Conservation (phyloP, 2,797 vertebrate genomes). For the Danio kyathit region DNA sequence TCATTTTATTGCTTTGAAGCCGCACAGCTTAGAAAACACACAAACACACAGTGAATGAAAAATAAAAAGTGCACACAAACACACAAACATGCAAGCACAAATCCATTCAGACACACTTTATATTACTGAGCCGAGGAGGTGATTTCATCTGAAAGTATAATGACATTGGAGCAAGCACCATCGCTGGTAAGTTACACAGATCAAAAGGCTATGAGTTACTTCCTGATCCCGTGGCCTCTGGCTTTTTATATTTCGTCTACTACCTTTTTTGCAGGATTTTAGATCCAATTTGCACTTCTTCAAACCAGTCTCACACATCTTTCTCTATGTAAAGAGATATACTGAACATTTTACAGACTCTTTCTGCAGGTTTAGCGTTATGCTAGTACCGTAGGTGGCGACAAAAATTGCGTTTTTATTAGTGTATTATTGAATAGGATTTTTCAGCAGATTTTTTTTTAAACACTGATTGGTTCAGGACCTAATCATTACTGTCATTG, state of each 20-base stretch:
- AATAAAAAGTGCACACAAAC: neutral
- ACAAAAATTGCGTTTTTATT: neutral
- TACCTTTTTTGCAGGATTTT: slow-evolving; percentile 64
- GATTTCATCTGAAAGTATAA: slow-evolving; percentile 67
- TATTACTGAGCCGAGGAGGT: slow-evolving; percentile 39
- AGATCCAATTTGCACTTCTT: slow-evolving; percentile 73
- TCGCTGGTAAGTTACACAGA: slow-evolving; percentile 63
- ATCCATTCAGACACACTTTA: slow-evolving; percentile 7
- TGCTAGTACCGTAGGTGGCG: neutral
- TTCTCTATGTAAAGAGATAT: neutral
- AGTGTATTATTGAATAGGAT: neutral
- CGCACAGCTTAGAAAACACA: neutral
- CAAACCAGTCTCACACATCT: slow-evolving; percentile 46
- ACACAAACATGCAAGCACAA: neutral
- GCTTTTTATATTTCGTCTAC: slow-evolving; percentile 40
- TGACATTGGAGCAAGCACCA: slow-evolving; percentile 66
- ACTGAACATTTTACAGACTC: neutral
- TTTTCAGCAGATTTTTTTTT: no score
- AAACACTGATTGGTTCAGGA: neutral
- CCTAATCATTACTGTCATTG: neutral
- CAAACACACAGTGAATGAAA: slow-evolving; percentile 2
- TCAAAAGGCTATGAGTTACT: slow-evolving; percentile 55
- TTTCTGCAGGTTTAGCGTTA: neutral
- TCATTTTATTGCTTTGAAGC: slow-evolving; percentile 44
- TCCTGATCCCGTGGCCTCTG: slow-evolving; percentile 36